A percentile compares a stretch with the other conserved stretches of the same genome.
These are phyloP conservation scores for Cercopithecus mitis DNA, from an alignment of 2,797 vertebrate genomes.

Conservation along the genomic window DNA sequence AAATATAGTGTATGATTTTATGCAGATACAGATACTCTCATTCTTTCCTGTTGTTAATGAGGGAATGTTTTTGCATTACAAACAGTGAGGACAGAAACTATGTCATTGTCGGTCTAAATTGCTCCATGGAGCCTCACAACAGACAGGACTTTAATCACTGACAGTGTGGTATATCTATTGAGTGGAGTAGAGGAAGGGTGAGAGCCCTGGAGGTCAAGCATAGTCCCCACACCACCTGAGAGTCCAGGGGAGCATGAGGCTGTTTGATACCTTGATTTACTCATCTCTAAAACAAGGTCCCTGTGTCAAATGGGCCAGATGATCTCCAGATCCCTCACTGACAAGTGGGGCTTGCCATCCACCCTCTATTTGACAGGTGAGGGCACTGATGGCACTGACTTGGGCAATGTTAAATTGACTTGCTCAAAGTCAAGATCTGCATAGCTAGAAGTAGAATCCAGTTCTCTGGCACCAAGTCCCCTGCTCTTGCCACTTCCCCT, in stretches of 20 bases:
- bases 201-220: not conserved
- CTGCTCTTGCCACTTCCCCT: not conserved
- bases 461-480: not conserved
- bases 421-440: not conserved
- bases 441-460: not conserved
- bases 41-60: not conserved
- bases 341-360: not conserved
- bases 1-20: not conserved
- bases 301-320: not conserved
- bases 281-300: not conserved
- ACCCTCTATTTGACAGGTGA: not conserved
- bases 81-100: not conserved
- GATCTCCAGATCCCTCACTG: not conserved
- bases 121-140: not conserved
- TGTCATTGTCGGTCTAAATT: not conserved
- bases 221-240: not conserved
- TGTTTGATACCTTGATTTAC: not conserved
- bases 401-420: not conserved
- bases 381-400: not conserved
- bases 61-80: not conserved
- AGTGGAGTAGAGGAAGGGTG: too few relatives aligned
- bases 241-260: fast-evolving
- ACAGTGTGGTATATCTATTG: fast-evolving
- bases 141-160: not conserved
- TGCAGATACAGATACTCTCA: not conserved